phyloP scores from a whole-genome alignment of 2,888 invertebrate genomes.

The Ctena decussata region DNA sequence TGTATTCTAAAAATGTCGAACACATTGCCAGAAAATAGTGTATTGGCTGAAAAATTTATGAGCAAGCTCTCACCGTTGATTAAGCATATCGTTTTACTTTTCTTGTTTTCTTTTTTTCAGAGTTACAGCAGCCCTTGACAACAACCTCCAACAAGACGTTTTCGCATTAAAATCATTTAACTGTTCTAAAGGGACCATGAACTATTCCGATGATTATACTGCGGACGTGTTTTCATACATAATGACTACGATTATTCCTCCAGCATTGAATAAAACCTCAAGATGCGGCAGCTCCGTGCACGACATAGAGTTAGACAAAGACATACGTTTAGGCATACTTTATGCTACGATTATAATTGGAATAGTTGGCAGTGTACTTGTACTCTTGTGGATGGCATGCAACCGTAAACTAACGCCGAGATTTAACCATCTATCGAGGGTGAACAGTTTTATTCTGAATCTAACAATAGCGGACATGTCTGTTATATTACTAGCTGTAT shows the following conservation, averaged over 20 bases:
- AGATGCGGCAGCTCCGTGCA: constrained; percentile 77
- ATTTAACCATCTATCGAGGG: constrained; percentile 82
- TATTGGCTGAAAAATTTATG: too few species aligned
- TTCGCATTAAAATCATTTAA: too few species aligned
- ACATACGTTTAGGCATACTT: constrained; percentile 74
- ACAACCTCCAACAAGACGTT: too few species aligned
- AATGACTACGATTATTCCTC: neutral
- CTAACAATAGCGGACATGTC: constrained; percentile 85
- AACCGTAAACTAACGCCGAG: constrained; percentile 81
- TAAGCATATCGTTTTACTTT: too few species aligned
- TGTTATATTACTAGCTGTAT: constrained; percentile 82
- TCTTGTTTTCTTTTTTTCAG: too few species aligned
- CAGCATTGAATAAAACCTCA: neutral
- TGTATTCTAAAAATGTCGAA: too few species aligned
- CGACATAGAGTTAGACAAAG: constrained; percentile 78
- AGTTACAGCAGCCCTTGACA: too few species aligned
- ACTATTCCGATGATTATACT: neutral
- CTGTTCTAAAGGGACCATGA: too few species aligned
- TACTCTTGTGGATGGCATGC: constrained; percentile 83
- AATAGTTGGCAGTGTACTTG: constrained; percentile 79
- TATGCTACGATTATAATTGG: constrained; percentile 81
- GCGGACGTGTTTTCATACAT: neutral
- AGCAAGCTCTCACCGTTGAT: too few species aligned
- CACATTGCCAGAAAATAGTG: too few species aligned
- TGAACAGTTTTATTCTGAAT: constrained; percentile 85